These are phyloP conservation scores for Cyanoramphus novaezelandiae DNA, from an alignment of 2,113 vertebrate species.

Conservation along the genomic window DNA sequence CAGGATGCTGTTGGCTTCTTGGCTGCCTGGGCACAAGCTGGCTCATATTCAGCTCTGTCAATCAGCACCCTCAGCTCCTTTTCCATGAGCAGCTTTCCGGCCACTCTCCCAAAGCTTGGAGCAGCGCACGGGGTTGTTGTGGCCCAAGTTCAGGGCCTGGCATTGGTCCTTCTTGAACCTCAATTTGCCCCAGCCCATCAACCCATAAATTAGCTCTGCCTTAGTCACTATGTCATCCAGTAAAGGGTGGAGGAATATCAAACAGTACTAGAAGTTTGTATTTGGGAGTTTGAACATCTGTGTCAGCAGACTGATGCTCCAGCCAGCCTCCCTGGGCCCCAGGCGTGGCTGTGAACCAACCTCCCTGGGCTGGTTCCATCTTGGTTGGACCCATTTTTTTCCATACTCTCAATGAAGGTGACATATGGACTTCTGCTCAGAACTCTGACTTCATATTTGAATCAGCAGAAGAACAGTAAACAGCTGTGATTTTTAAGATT, in stretches of 20 bases:
- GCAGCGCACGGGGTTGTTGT: neutral
- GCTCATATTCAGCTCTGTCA: neutral
- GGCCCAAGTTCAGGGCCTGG: neutral
- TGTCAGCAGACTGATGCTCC: neutral
- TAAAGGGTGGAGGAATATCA: neutral
- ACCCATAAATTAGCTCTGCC: neutral
- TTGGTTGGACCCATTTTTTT: slow-evolving; percentile 86
- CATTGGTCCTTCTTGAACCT: neutral
- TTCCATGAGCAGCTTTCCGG: neutral
- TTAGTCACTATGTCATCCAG: neutral
- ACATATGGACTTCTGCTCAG: slow-evolving; percentile 86
- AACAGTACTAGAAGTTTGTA: neutral
- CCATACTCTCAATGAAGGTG: slow-evolving; percentile 91
- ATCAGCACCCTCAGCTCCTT: neutral
- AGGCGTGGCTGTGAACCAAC: neutral
- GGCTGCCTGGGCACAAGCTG: neutral
- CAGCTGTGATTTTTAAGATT: slow-evolving; percentile 82
- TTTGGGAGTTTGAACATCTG: neutral
- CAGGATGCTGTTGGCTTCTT: neutral
- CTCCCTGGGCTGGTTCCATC: neutral
- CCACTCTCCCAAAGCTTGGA: neutral
- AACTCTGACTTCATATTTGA: slow-evolving; percentile 88
- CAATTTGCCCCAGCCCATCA: neutral
- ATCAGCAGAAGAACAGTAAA: slow-evolving; percentile 80
- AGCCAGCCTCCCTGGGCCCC: neutral